phyloP scores from a whole-genome alignment of 2,888 invertebrate species.

The Dimorphilus gyrociliatus region DNA sequence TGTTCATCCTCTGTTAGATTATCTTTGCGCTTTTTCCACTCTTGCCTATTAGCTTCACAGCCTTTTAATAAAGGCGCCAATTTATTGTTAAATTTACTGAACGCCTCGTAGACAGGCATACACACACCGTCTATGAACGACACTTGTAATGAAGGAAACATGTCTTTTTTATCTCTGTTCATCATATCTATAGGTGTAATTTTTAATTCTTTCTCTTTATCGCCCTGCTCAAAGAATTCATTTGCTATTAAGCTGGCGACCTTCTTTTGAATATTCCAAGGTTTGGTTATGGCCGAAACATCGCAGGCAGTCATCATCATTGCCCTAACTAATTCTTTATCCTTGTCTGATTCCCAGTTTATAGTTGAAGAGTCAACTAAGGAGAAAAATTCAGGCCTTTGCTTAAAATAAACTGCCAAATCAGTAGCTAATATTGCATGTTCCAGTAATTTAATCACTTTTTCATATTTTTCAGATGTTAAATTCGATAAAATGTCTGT shows the following conservation, averaged over 20 bases:
- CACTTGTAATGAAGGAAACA: conserved; percentile 40
- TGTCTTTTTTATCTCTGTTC: conserved; percentile 30
- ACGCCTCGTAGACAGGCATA: conserved; percentile 33
- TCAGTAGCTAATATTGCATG: conserved; percentile 34
- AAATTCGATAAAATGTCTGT: conserved; percentile 51
- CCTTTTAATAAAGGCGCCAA: conserved; percentile 23
- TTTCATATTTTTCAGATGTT: conserved; percentile 23
- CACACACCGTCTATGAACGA: conserved; percentile 68
- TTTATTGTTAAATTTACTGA: conserved; percentile 39
- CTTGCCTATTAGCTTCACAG: conserved; percentile 22
- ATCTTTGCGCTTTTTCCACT: too few relatives aligned
- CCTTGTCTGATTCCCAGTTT: conserved; percentile 56
- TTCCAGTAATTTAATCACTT: conserved; percentile 24
- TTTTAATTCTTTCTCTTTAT: conserved; percentile 32
- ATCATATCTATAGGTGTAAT: conserved; percentile 33
- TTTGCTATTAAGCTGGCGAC: conserved; percentile 38
- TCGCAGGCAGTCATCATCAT: conserved; percentile 38
- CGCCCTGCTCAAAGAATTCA: conserved; percentile 37
- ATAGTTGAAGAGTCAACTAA: conserved; percentile 46
- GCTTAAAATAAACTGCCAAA: conserved; percentile 34
- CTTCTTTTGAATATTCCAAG: conserved; percentile 34
- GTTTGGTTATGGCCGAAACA: conserved; percentile 34
- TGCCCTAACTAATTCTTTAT: conserved; percentile 50
- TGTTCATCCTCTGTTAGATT: too few relatives aligned
- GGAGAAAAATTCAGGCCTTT: conserved; percentile 51